Evolutionary conservation across 2,113 vertebrate genomes (phyloP).

Genomic region (Grammomys surdaster): DNA sequence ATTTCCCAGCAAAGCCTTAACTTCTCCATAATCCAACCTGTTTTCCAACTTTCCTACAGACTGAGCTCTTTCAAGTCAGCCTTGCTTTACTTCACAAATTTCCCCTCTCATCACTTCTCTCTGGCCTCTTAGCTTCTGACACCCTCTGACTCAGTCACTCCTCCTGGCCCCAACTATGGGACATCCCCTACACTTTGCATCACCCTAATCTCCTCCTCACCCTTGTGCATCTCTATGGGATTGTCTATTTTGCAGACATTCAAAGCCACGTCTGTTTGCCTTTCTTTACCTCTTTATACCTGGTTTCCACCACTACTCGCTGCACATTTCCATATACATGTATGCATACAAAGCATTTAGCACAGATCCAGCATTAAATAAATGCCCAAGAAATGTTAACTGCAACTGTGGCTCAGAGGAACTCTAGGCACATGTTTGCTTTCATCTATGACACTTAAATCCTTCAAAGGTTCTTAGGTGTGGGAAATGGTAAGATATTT

Average conservation of each 20-base stretch:
- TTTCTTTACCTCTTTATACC: not conserved
- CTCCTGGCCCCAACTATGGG: not conserved
- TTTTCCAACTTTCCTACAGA: constrained; percentile 30
- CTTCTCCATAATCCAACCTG: constrained; percentile 16
- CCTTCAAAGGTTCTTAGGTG: constrained; percentile 3
- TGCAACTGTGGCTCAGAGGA: not conserved
- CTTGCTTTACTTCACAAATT: constrained; percentile 31
- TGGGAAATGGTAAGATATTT: not conserved
- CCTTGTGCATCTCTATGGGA: not conserved
- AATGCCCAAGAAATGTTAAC: constrained; percentile 18
- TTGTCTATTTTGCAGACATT: not conserved
- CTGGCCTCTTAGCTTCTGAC: not conserved
- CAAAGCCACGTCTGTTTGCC: not conserved
- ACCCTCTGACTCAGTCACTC: not conserved
- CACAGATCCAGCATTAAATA: constrained; percentile 19
- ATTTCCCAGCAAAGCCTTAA: not conserved
- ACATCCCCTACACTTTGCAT: not conserved
- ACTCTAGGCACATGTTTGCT: not conserved
- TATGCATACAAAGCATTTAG: not conserved
- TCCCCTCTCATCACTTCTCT: not conserved
- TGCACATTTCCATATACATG: not conserved
- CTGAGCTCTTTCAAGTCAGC: constrained; percentile 28
- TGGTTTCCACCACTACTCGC: not conserved
- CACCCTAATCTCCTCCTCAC: not conserved
- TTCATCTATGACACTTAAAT: not conserved